phyloP scores from a whole-genome alignment of 2,113 vertebrate genomes.

The Alligator sinensis region DNA sequence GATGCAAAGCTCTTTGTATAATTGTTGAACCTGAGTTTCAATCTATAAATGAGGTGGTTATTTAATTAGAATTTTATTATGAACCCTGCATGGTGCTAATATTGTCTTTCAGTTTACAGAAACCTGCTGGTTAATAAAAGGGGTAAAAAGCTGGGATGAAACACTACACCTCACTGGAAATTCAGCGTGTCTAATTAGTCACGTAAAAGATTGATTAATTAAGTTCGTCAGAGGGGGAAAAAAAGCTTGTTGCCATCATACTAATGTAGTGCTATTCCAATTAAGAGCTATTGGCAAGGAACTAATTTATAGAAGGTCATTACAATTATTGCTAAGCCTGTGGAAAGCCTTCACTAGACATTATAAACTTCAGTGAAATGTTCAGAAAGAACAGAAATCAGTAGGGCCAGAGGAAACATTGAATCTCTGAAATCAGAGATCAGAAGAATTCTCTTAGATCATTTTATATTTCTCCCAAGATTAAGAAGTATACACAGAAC shows the following conservation, averaged over 20 bases:
- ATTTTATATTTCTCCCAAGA: not conserved
- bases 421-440: not conserved
- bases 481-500: not conserved
- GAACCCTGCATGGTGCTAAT: slow-evolving; percentile 20
- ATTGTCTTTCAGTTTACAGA: slow-evolving; percentile 48
- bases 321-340: slow-evolving; percentile 7
- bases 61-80: slow-evolving; percentile 66
- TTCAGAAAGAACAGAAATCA: not conserved
- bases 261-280: slow-evolving; percentile 18
- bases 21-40: slow-evolving; percentile 56
- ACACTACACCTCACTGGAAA: slow-evolving; percentile 37
- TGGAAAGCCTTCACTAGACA: slow-evolving; percentile 19
- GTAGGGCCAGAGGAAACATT: not conserved
- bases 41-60: slow-evolving; percentile 61
- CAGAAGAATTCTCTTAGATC: not conserved
- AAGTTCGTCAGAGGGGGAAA: slow-evolving; percentile 14
- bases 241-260: slow-evolving; percentile 1
- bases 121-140: slow-evolving; percentile 14
- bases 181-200: slow-evolving; percentile 53
- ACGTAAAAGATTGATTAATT: slow-evolving; percentile 66
- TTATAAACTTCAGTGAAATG: not conserved
- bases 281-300: slow-evolving; percentile 27
- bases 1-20: slow-evolving; percentile 24
- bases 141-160: slow-evolving; percentile 35
- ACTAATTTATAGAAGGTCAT: not conserved